Evolutionary conservation across 2,888 invertebrate genomes (phyloP).

Genomic region (Empis stercorea): DNA sequence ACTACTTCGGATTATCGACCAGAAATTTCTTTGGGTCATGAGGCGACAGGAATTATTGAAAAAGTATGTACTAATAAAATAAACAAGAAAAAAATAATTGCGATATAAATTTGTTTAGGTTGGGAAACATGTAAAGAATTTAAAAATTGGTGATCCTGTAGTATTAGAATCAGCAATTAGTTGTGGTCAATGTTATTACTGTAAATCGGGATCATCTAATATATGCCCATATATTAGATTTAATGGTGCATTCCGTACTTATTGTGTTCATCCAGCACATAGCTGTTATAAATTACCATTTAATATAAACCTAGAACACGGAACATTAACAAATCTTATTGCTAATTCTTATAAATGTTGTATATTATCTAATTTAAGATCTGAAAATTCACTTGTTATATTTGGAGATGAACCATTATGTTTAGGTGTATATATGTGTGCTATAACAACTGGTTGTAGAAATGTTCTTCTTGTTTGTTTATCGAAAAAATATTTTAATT

Average conservation of each 20-base stretch:
- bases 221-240: conserved; percentile 23
- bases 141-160: conserved; percentile 74
- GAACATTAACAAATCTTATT: conserved; percentile 21
- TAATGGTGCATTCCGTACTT: conserved; percentile 23
- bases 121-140: conserved; percentile 48
- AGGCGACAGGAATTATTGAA: conserved; percentile 66
- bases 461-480: conserved; percentile 20
- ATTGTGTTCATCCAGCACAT: conserved; percentile 24
- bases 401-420: conserved; percentile 25
- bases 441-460: conserved; percentile 23
- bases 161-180: conserved; percentile 87
- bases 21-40: conserved; percentile 68
- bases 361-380: conserved; percentile 19
- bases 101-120: conserved; percentile 14
- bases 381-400: conserved; percentile 23
- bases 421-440: conserved; percentile 23
- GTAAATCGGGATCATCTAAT: conserved; percentile 43
- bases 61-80: conserved; percentile 38
- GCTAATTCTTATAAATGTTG: conserved; percentile 27
- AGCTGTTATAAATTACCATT: conserved; percentile 25
- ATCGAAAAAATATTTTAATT: neutral
- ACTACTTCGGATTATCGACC: conserved; percentile 19
- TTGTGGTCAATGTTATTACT: conserved; percentile 69
- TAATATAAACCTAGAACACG: conserved; percentile 20
- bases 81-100: neutral